Evolutionary conservation across 2,797 vertebrate genomes (phyloP).

Genomic region (Discoglossus pictus): DNA sequence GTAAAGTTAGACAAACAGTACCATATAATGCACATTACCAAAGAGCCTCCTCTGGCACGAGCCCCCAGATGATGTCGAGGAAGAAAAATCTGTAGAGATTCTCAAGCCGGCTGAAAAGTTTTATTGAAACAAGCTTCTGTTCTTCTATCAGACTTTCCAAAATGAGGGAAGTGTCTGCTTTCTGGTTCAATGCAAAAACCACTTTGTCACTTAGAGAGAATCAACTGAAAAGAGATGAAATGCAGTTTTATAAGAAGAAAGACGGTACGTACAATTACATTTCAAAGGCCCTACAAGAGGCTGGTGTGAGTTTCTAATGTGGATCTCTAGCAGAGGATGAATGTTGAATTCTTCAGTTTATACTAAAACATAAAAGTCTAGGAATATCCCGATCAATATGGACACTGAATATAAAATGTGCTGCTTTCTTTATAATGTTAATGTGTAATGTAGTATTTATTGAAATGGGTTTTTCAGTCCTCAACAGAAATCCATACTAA

Average conservation of each 20-base stretch:
- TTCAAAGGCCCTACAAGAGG: background rate
- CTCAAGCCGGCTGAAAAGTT: conserved; percentile 3
- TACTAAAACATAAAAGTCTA: no score
- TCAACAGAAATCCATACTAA: no score
- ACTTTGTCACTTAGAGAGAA: conserved; percentile 6
- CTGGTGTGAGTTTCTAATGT: background rate
- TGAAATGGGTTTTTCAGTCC: no score
- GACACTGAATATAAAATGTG: no score
- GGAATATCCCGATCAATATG: no score
- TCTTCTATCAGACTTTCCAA: conserved; percentile 14
- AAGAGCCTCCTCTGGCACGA: conserved; percentile 5
- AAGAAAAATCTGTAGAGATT: conserved; percentile 6
- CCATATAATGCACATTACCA: conserved; percentile 7
- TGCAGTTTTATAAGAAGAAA: conserved; percentile 9
- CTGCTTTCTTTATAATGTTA: no score
- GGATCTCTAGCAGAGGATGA: background rate
- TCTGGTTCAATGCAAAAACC: background rate
- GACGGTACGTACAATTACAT: conserved; percentile 1
- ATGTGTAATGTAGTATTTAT: no score
- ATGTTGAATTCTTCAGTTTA: no score
- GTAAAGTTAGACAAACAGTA: conserved; percentile 15
- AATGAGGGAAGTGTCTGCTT: conserved; percentile 1
- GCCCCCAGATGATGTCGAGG: background rate
- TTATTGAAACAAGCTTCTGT: conserved; percentile 18
- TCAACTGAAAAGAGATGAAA: conserved; percentile 22